phyloP scores from a whole-genome alignment of 2,113 vertebrate species.

The Pagrus major region DNA sequence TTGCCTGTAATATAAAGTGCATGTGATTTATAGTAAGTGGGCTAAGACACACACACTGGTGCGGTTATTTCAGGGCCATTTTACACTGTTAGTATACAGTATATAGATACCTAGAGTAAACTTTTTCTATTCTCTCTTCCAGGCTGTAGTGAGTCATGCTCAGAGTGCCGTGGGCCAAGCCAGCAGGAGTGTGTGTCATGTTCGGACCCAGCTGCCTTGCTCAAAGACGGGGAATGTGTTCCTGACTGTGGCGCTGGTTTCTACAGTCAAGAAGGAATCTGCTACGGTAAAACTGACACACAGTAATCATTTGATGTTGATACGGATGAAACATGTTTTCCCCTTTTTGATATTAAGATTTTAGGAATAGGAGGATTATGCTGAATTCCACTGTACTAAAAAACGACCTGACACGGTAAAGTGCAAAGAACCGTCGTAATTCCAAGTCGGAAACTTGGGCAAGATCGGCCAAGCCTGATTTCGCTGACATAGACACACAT shows the following conservation, averaged over 20 bases:
- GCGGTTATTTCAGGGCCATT: not conserved
- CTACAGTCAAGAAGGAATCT: conserved; percentile 85
- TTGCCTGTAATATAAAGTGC: not conserved
- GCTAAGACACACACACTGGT: not conserved
- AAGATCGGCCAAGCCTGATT: too few relatives aligned
- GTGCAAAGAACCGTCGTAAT: too few relatives aligned
- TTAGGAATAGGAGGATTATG: not conserved
- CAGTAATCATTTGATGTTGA: not conserved
- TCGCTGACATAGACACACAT: too few relatives aligned
- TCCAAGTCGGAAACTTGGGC: too few relatives aligned
- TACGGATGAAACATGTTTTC: not conserved
- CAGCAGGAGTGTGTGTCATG: conserved; percentile 88
- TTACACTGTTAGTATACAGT: not conserved
- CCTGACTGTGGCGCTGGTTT: conserved; percentile 84
- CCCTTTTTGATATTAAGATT: not conserved
- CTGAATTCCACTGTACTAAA: too few relatives aligned
- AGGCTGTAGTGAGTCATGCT: conserved; percentile 92
- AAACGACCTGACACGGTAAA: too few relatives aligned
- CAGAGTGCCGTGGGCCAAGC: conserved; percentile 84
- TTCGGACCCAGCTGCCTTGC: conserved; percentile 77
- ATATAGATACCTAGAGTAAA: not conserved
- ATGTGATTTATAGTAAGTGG: too few relatives aligned
- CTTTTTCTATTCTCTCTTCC: not conserved
- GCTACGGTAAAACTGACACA: conserved; percentile 81
- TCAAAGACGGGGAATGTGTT: conserved; percentile 86